Evolutionary conservation across 2,113 vertebrate genomes (phyloP).

Genomic region (Smithornis capensis): DNA sequence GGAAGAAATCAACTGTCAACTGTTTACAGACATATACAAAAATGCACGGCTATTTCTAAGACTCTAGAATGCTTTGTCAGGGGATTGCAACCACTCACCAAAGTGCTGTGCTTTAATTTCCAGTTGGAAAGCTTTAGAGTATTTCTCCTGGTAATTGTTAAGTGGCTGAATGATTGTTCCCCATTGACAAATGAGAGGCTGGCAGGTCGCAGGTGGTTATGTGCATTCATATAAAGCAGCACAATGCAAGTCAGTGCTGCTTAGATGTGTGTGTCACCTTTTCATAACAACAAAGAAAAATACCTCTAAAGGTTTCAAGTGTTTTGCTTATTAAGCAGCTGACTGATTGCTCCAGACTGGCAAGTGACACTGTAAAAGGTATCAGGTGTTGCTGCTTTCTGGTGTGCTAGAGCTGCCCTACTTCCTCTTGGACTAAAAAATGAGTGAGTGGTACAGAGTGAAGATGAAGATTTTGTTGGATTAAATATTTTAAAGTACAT

Average conservation of each 20-base stretch:
- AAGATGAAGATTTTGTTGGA: not conserved
- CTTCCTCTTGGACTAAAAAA: not conserved
- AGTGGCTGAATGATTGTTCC: constrained; percentile 64
- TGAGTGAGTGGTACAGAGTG: not conserved
- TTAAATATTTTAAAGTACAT: not conserved
- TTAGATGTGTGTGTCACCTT: constrained; percentile 8
- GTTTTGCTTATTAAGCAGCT: constrained; percentile 68
- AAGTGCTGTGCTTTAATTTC: constrained; percentile 3
- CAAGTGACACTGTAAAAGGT: constrained; percentile 17
- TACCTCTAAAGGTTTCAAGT: constrained; percentile 41
- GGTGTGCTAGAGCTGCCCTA: not conserved
- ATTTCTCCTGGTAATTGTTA: constrained; percentile 19
- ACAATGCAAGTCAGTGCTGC: not conserved
- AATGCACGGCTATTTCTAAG: not conserved
- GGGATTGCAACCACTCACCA: constrained; percentile 31
- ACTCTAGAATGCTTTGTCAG: constrained; percentile 1
- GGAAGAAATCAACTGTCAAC: constrained; percentile 18
- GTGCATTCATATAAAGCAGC: constrained; percentile 11
- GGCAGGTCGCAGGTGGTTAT: constrained; percentile 60
- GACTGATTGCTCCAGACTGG: constrained; percentile 67
- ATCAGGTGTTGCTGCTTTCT: constrained; percentile 39
- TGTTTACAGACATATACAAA: constrained; percentile 18
- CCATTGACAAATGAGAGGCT: constrained; percentile 56
- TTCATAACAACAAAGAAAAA: constrained; percentile 67
- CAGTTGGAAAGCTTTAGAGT: not conserved